phyloP scores from a whole-genome alignment of 2,113 vertebrate species.

The Todiramphus saurophagus region DNA sequence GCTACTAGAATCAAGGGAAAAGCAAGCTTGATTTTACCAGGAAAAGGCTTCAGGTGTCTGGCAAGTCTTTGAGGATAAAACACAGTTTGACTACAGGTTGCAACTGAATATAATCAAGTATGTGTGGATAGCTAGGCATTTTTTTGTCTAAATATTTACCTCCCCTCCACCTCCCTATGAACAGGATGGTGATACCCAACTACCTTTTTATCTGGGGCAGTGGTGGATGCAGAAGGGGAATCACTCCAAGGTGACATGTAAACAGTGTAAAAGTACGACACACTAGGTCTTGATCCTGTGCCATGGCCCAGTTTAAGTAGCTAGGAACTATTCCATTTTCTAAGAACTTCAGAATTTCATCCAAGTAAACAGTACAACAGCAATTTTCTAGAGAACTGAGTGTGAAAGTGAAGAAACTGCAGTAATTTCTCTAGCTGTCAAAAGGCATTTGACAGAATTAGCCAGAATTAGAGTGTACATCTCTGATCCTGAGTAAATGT shows the following conservation, averaged over 20 bases:
- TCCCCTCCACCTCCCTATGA: background rate
- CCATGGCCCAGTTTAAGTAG: background rate
- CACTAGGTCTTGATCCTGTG: background rate
- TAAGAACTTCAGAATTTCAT: background rate
- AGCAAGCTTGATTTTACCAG: background rate
- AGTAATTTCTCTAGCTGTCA: background rate
- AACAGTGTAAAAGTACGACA: background rate
- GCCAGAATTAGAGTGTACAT: background rate
- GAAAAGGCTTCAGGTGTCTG: background rate
- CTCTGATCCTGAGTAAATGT: background rate
- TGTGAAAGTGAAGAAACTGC: background rate
- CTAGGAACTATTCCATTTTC: background rate
- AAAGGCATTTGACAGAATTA: background rate
- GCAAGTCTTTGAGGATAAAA: background rate
- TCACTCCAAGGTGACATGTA: background rate
- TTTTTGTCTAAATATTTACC: background rate
- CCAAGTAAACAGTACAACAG: background rate
- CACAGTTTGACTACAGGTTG: background rate
- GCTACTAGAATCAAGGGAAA: background rate
- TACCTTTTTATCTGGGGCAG: background rate
- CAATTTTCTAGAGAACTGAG: background rate
- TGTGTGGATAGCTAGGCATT: background rate
- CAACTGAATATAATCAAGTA: background rate
- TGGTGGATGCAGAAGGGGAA: background rate
- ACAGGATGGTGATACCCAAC: background rate